Evolutionary conservation across 2,797 vertebrate genomes (phyloP).

Genomic region (Hemibagrus guttatus): DNA sequence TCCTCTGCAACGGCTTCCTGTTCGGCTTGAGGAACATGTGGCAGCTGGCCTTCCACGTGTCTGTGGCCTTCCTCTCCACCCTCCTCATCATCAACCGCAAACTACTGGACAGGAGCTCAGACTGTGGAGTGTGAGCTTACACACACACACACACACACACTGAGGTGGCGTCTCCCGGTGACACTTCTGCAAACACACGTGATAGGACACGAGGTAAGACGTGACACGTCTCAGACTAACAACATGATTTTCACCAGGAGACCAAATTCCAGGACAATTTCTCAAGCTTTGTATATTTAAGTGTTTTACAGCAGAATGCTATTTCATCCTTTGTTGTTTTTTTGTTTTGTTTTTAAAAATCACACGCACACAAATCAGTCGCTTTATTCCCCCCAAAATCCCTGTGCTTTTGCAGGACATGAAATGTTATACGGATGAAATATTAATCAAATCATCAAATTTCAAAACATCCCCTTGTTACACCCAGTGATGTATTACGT

Average conservation of each 20-base stretch:
- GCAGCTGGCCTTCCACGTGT: constrained; percentile 91
- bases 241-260: background rate
- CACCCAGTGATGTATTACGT: background rate
- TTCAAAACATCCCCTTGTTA: background rate
- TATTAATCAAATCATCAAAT: too few relatives aligned
- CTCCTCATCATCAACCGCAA: constrained; percentile 83
- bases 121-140: constrained; percentile 82
- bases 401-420: background rate
- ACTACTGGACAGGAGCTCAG: constrained; percentile 78
- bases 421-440: constrained; percentile 15
- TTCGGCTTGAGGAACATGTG: constrained; percentile 85
- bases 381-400: background rate
- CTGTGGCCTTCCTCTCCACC: constrained; percentile 84
- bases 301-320: background rate
- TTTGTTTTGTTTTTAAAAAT: background rate
- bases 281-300: background rate
- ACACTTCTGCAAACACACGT: background rate
- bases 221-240: background rate
- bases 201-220: background rate
- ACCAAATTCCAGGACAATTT: constrained; percentile 11
- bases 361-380: background rate
- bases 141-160: background rate
- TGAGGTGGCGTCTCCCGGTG: background rate
- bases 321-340: background rate
- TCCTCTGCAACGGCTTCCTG: constrained; percentile 86